Evolutionary conservation across 2,113 vertebrate species (phyloP).

Genomic region (Barbus barbus): DNA sequence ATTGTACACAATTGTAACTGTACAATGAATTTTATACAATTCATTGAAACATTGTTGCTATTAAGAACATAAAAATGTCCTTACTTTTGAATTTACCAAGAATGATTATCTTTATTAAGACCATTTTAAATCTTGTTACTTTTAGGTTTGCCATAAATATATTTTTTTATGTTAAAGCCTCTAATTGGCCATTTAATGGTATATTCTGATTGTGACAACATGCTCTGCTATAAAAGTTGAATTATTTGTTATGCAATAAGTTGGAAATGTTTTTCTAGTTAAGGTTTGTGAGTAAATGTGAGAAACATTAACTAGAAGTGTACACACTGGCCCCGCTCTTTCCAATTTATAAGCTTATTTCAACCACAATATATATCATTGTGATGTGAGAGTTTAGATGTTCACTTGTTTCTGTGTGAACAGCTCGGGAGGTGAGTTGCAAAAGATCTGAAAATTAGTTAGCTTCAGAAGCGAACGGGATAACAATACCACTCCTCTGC

Average conservation of each 20-base stretch:
- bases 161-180: not conserved
- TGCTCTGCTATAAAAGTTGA: not conserved
- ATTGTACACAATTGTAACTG: too few species aligned
- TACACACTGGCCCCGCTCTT: not conserved
- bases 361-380: not conserved
- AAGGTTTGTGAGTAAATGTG: not conserved
- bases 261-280: not conserved
- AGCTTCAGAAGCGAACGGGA: not conserved
- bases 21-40: too few species aligned
- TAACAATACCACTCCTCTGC: conserved; percentile 15
- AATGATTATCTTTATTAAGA: not conserved
- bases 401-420: not conserved
- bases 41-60: too few species aligned
- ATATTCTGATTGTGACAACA: not conserved
- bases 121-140: too few species aligned
- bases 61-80: too few species aligned
- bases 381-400: not conserved
- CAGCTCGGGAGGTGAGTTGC: not conserved
- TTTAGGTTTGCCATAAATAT: not conserved
- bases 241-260: not conserved
- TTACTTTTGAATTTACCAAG: too few species aligned
- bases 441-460: conserved; percentile 18
- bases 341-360: not conserved
- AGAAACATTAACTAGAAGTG: not conserved
- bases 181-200: not conserved